Percentiles rank a stretch among this genome's conserved stretches.
Evolutionary conservation across 1,140 invertebrate genomes (phyloP).

Genomic region (Sycophaga agraensis): DNA sequence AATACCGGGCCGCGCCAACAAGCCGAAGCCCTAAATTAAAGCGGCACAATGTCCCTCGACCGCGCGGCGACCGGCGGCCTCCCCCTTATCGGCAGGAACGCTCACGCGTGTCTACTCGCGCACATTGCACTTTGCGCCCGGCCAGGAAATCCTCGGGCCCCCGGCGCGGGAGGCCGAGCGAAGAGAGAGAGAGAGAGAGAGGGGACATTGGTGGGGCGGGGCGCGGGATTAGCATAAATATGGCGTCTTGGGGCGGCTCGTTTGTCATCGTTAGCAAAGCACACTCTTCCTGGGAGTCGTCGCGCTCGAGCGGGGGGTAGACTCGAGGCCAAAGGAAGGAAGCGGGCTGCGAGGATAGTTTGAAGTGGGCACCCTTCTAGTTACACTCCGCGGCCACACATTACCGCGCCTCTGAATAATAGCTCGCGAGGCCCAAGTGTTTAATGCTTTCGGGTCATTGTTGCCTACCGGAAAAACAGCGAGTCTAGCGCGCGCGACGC

Average conservation of each 20-base stretch:
- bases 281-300: conserved; percentile 57
- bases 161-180: background rate
- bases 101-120: background rate
- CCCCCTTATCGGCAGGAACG: conserved; percentile 13
- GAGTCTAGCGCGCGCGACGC: no score
- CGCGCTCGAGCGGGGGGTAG: no score
- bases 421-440: no score
- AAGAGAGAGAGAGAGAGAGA: background rate
- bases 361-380: background rate
- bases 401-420: background rate
- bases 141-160: no score
- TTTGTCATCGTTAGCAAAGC: conserved; percentile 61
- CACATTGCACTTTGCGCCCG: no score
- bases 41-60: background rate
- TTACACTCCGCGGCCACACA: background rate
- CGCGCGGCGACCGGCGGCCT: no score
- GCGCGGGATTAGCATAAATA: conserved; percentile 58
- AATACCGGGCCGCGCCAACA: background rate
- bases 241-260: conserved; percentile 55
- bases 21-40: conserved; percentile 11
- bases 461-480: no score
- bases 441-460: no score
- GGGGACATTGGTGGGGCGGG: background rate
- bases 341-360: conserved; percentile 17
- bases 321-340: conserved; percentile 42